A percentile compares a stretch with the other conserved stretches of the same genome.
These are phyloP conservation scores for Nephrotoma appendiculata DNA, from an alignment of 2,888 invertebrate genomes.

Conservation along the genomic window DNA sequence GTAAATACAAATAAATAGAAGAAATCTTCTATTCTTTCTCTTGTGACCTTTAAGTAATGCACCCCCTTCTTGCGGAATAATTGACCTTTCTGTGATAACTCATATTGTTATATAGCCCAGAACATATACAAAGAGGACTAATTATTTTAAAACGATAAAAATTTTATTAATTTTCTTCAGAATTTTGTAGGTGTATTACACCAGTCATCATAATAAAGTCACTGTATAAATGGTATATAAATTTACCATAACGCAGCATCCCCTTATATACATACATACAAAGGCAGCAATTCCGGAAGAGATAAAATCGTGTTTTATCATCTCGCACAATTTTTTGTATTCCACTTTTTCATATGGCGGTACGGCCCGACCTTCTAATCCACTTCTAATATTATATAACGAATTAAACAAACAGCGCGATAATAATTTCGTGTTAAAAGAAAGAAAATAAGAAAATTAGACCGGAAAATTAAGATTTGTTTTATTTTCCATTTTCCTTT, in stretches of 20 bases:
- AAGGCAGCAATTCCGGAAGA: background rate
- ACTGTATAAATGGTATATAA: too few species aligned
- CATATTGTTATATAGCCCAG: too few species aligned
- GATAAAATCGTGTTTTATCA: background rate
- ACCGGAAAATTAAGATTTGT: background rate
- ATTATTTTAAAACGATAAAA: too few species aligned
- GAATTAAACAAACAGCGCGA: background rate
- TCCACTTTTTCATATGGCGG: background rate
- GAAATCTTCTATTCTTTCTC: too few species aligned
- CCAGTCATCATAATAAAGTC: too few species aligned
- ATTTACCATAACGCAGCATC: background rate
- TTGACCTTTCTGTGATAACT: too few species aligned
- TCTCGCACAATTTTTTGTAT: background rate
- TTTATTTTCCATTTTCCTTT: background rate
- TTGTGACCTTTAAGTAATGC: too few species aligned
- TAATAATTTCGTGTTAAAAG: background rate
- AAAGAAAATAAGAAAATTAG: background rate
- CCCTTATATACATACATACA: background rate
- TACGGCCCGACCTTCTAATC: background rate
- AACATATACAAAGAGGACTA: too few species aligned
- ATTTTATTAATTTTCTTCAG: too few species aligned
- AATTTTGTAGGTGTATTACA: too few species aligned
- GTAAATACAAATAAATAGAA: too few species aligned
- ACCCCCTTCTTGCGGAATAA: too few species aligned
- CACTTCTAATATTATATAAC: background rate